Evolutionary conservation across 2,113 vertebrate genomes (phyloP).

Genomic region (Brachyistius frenatus): DNA sequence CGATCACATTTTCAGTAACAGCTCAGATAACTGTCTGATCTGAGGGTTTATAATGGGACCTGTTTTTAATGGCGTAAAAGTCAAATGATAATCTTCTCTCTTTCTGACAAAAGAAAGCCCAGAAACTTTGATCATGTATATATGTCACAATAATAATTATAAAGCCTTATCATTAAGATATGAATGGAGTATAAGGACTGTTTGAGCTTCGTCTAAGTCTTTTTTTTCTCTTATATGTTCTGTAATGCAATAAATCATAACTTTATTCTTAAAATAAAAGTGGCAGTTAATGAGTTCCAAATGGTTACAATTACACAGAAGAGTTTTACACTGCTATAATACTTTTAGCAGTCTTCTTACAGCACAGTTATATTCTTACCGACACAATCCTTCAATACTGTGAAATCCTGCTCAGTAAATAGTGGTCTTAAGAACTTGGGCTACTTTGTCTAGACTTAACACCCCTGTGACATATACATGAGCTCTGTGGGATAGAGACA

Average conservation of each 20-base stretch:
- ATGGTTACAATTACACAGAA: constrained; percentile 14
- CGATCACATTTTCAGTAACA: constrained; percentile 49
- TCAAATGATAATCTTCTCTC: constrained; percentile 59
- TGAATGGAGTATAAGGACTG: constrained; percentile 32
- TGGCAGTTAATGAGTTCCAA: constrained; percentile 6
- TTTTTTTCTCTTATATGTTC: not conserved
- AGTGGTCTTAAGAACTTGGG: constrained; percentile 51
- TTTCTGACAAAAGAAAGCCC: constrained; percentile 42
- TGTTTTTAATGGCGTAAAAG: constrained; percentile 60
- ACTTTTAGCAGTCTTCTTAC: constrained; percentile 4
- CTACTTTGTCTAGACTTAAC: constrained; percentile 66
- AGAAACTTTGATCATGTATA: constrained; percentile 65
- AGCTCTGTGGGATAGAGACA: constrained; percentile 69
- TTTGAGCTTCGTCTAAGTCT: constrained; percentile 12
- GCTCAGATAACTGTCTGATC: constrained; percentile 65
- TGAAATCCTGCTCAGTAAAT: constrained; percentile 52
- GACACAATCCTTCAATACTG: constrained; percentile 28
- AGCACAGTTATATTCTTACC: constrained; percentile 13
- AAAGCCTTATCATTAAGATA: constrained; percentile 54
- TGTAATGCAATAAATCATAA: not conserved
- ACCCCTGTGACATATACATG: constrained; percentile 68
- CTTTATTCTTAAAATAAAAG: not conserved
- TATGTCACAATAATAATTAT: constrained; percentile 62
- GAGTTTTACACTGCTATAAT: constrained; percentile 13
- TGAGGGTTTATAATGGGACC: constrained; percentile 48